phyloP scores from a whole-genome alignment of 2,113 vertebrate species.

The Solea solea region DNA sequence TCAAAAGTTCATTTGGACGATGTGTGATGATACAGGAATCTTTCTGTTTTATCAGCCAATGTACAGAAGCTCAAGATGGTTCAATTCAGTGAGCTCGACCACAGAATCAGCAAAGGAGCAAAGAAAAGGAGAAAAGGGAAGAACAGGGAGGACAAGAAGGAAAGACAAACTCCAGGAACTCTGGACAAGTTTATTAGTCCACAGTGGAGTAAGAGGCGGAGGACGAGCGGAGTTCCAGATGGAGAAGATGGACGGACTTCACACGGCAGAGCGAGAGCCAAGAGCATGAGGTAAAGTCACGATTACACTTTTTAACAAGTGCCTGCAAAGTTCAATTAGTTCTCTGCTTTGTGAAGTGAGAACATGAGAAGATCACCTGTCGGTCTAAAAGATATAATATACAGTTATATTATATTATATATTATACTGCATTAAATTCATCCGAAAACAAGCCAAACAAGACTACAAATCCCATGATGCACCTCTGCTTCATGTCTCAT shows the following conservation, averaged over 20 bases:
- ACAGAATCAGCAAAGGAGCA: constrained; percentile 43
- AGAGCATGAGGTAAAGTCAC: constrained; percentile 25
- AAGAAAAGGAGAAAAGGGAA: background rate
- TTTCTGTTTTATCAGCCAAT: constrained; percentile 9
- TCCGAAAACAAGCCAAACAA: too few relatives aligned
- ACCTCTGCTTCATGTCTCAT: too few relatives aligned
- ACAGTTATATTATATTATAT: too few relatives aligned
- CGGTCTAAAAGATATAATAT: constrained; percentile 12
- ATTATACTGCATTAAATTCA: too few relatives aligned
- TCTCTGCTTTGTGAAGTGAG: constrained; percentile 22
- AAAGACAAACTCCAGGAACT: background rate
- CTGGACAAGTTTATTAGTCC: constrained; percentile 57
- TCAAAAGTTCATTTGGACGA: constrained; percentile 10
- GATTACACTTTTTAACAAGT: constrained; percentile 13
- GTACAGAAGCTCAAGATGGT: constrained; percentile 30
- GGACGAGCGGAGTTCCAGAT: constrained; percentile 66
- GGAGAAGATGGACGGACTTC: constrained; percentile 42
- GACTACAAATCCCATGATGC: too few relatives aligned
- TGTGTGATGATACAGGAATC: constrained; percentile 21
- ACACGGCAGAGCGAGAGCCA: constrained; percentile 32
- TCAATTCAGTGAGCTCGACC: constrained; percentile 26
- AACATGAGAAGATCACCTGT: constrained; percentile 8
- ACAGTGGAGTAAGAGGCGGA: constrained; percentile 19
- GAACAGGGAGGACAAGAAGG: constrained; percentile 1
- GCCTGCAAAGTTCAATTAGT: constrained; percentile 19